Evolutionary conservation across 2,888 invertebrate species (phyloP).

Genomic region (Limulus polyphemus): DNA sequence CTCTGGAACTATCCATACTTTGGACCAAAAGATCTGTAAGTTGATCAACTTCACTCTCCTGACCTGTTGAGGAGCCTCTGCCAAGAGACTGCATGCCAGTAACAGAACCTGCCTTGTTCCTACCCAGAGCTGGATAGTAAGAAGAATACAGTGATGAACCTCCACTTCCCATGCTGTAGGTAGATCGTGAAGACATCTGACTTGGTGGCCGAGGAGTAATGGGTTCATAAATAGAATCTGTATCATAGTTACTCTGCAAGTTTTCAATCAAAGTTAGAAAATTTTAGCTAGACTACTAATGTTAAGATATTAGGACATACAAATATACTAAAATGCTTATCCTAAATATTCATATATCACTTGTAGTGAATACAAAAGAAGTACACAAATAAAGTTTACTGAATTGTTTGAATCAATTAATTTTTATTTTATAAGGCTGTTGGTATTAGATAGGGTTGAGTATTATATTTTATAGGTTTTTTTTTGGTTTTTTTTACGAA

Average conservation of each 20-base stretch:
- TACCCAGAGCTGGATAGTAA: constrained; percentile 33
- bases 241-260: constrained; percentile 57
- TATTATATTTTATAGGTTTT: no score
- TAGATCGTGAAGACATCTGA: constrained; percentile 43
- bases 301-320: no score
- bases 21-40: constrained; percentile 76
- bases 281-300: no score
- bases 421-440: no score
- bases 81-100: background rate
- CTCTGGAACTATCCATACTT: constrained; percentile 61
- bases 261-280: background rate
- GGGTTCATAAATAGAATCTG: constrained; percentile 68
- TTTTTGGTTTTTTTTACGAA: no score
- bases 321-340: no score
- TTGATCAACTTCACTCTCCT: constrained; percentile 76
- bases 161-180: constrained; percentile 50
- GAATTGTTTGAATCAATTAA: no score
- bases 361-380: no score
- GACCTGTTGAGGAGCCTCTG: constrained; percentile 35
- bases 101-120: constrained; percentile 32
- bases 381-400: no score
- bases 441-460: no score
- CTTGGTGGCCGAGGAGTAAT: constrained; percentile 52
- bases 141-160: constrained; percentile 49
- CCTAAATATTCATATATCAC: no score